Conservation (phyloP, 2,113 vertebrate genomes). For the Chlamydotis undulata region DNA sequence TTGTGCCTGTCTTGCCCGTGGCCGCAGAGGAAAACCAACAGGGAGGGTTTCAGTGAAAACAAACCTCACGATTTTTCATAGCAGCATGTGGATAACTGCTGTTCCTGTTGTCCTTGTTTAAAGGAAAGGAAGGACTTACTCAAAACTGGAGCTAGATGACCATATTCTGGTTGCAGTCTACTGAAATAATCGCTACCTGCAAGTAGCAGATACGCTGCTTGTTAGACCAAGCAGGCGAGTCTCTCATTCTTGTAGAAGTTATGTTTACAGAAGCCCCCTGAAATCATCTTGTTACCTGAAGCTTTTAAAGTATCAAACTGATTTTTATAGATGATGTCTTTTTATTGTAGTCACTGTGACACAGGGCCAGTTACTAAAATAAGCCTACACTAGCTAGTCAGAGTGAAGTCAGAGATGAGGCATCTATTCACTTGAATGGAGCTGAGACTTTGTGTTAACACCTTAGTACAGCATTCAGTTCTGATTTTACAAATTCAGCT, state of each 20-base stretch:
- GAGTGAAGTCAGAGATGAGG: not conserved
- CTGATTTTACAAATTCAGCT: not conserved
- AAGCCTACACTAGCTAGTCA: not conserved
- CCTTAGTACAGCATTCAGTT: not conserved
- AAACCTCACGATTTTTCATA: not conserved
- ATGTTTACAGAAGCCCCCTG: not conserved
- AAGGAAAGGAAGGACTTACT: not conserved
- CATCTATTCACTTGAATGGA: not conserved
- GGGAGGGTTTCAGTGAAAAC: not conserved
- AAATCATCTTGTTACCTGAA: not conserved
- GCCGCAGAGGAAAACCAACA: not conserved
- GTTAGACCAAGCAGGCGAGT: rapidly evolving
- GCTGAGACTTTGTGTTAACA: not conserved
- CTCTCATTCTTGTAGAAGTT: not conserved
- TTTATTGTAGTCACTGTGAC: not conserved
- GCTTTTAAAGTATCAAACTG: not conserved
- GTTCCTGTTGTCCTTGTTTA: not conserved
- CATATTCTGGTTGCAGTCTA: not conserved
- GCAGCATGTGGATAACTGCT: not conserved
- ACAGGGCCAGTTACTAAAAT: not conserved
- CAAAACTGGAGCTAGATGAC: not conserved
- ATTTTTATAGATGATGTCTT: not conserved
- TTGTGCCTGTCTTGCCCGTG: not conserved
- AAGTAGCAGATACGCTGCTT: not conserved
- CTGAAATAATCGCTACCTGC: not conserved